Evolutionary conservation across 2,888 invertebrate genomes (phyloP).

Genomic region (Meloe dianella): DNA sequence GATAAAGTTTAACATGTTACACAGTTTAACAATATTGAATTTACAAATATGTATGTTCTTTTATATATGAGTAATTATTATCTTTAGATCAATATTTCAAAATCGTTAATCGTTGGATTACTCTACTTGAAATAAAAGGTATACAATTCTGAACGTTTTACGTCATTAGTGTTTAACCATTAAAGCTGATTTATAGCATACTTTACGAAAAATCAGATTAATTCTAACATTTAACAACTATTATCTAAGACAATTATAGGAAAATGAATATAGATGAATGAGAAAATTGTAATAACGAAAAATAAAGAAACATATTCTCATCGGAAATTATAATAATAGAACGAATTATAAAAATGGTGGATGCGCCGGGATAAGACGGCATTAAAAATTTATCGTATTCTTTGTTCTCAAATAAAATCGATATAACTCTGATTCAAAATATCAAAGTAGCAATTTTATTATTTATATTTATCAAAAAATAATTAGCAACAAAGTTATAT

Average conservation of each 20-base stretch:
- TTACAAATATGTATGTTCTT: background rate
- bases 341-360: background rate
- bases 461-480: background rate
- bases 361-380: background rate
- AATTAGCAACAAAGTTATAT: background rate
- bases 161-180: slow-evolving; percentile 22
- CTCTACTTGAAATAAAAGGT: slow-evolving; percentile 5
- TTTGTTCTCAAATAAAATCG: background rate
- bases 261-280: background rate
- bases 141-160: slow-evolving; percentile 20
- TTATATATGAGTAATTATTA: background rate
- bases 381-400: background rate
- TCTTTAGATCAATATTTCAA: slow-evolving; percentile 9
- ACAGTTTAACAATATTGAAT: background rate
- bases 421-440: background rate
- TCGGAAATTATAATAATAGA: too few relatives aligned
- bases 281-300: background rate
- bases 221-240: background rate
- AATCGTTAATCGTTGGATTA: slow-evolving; percentile 19
- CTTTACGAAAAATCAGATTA: background rate
- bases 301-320: too few relatives aligned
- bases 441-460: background rate
- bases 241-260: background rate
- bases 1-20: background rate
- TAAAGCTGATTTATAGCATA: slow-evolving; percentile 21